Evolutionary conservation across 1,140 invertebrate species (phyloP).

Genomic region (Coelopa frigida): DNA sequence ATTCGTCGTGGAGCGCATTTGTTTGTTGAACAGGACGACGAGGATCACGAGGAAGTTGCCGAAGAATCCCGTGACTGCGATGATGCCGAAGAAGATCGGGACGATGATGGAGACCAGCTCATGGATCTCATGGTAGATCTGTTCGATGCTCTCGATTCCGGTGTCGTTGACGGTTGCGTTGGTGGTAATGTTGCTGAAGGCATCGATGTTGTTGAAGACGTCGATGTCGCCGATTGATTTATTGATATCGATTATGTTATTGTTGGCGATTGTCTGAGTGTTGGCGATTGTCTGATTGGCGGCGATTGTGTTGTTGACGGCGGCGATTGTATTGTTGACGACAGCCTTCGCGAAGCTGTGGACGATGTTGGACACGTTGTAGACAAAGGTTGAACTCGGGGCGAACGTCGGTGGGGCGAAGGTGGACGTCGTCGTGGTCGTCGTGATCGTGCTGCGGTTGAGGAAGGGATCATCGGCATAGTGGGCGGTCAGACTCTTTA

Average conservation of each 20-base stretch:
- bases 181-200: neutral
- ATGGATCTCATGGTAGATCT: conserved; percentile 14
- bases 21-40: conserved; percentile 74
- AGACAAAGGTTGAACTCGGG: too few relatives aligned
- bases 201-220: neutral
- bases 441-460: too few relatives aligned
- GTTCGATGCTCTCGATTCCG: neutral
- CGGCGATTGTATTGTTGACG: neutral
- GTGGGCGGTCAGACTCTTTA: too few relatives aligned
- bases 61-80: conserved; percentile 77
- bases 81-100: conserved; percentile 79
- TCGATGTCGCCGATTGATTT: neutral
- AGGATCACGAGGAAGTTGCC: conserved; percentile 83
- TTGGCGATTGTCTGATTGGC: neutral
- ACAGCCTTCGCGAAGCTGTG: too few relatives aligned
- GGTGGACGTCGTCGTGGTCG: too few relatives aligned
- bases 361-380: too few relatives aligned
- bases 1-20: conserved; percentile 90
- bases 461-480: too few relatives aligned
- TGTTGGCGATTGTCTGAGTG: neutral
- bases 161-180: neutral
- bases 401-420: too few relatives aligned
- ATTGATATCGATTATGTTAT: neutral
- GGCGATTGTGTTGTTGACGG: neutral
- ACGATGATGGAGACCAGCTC: conserved; percentile 50